phyloP scores from a whole-genome alignment of 2,888 invertebrate species.

The Cantharis rustica region DNA sequence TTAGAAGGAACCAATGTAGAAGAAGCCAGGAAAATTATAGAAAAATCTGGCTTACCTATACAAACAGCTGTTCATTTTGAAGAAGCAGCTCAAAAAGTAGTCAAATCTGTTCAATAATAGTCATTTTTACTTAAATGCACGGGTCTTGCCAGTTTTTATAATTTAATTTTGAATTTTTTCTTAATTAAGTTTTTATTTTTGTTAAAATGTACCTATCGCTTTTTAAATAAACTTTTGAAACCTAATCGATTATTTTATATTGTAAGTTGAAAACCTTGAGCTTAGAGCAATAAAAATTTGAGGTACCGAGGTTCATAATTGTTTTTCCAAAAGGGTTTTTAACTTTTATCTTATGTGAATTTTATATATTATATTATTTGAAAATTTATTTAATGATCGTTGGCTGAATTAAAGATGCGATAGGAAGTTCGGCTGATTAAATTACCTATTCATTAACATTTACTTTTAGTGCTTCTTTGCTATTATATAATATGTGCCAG shows the following conservation, averaged over 20 bases:
- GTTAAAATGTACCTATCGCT: not conserved
- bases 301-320: too few relatives aligned
- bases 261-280: too few relatives aligned
- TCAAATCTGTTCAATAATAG: conserved; percentile 55
- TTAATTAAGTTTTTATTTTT: not conserved
- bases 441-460: too few relatives aligned
- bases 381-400: too few relatives aligned
- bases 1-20: conserved; percentile 94
- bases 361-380: too few relatives aligned
- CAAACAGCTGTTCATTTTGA: conserved; percentile 84
- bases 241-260: not conserved
- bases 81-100: conserved; percentile 90
- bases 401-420: too few relatives aligned
- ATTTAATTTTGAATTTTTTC: not conserved
- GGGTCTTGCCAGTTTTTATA: not conserved
- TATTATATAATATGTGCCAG: too few relatives aligned
- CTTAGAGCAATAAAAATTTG: too few relatives aligned
- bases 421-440: too few relatives aligned
- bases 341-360: too few relatives aligned
- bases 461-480: too few relatives aligned
- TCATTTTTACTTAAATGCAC: conserved; percentile 9
- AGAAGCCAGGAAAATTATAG: conserved; percentile 81
- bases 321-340: too few relatives aligned
- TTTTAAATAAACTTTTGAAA: not conserved
- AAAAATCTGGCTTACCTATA: conserved; percentile 83